Conservation (phyloP, 2,797 vertebrate species). For the Onychomys arenicola region DNA sequence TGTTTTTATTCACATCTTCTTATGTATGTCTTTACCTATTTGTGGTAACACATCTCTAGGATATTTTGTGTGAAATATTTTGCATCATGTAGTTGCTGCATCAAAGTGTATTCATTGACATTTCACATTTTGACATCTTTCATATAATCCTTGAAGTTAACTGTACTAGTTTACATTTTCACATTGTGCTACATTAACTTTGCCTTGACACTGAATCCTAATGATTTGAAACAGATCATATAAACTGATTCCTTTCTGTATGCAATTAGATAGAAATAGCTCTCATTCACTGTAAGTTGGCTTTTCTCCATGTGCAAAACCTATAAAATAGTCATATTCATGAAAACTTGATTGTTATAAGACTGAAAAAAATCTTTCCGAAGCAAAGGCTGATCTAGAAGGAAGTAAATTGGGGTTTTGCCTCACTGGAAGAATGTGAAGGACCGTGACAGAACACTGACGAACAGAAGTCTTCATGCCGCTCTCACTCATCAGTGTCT, state of each 20-base stretch:
- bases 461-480: background rate
- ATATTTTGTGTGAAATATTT: background rate
- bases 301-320: background rate
- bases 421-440: background rate
- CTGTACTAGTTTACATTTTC: background rate
- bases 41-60: constrained; percentile 1
- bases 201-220: background rate
- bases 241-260: background rate
- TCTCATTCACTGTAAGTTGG: background rate
- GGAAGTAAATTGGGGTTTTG: background rate
- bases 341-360: background rate
- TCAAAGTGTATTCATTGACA: constrained; percentile 5
- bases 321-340: background rate
- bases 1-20: background rate
- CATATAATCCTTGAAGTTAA: background rate
- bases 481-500: background rate
- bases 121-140: constrained; percentile 51
- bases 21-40: background rate
- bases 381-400: constrained; percentile 15
- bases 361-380: background rate
- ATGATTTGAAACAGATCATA: background rate
- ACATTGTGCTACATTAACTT: background rate
- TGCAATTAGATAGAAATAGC: background rate
- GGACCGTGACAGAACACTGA: background rate
- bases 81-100: background rate